Evolutionary conservation across 2,797 vertebrate species (phyloP).

Genomic region (Artibeus lituratus): DNA sequence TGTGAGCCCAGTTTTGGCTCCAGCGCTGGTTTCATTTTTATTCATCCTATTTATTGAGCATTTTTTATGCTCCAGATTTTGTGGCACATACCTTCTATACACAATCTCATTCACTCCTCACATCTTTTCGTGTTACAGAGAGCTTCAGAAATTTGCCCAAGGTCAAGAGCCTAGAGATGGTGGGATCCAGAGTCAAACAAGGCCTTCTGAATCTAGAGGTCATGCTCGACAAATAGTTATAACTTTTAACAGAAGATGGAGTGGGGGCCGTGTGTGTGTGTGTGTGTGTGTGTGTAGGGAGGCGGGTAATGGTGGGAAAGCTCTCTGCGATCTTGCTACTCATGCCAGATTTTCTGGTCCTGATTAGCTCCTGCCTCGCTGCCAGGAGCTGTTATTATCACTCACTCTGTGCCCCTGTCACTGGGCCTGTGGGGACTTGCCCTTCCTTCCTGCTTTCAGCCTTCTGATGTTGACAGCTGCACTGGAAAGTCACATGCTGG

Average conservation of each 20-base stretch:
- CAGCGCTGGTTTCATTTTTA: not conserved
- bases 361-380: conserved; percentile 18
- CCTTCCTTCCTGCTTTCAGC: conserved; percentile 51
- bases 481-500: conserved; percentile 30
- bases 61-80: not conserved
- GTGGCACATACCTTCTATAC: not conserved
- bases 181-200: not conserved
- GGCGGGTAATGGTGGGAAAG: not conserved
- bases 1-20: not conserved
- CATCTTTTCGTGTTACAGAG: rapidly evolving
- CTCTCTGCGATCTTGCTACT: not conserved
- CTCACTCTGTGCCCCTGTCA: conserved; percentile 23
- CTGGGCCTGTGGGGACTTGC: conserved; percentile 62
- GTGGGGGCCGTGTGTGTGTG: rapidly evolving
- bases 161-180: not conserved
- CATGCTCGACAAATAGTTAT: not conserved
- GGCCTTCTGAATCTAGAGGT: not conserved
- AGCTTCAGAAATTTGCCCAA: not conserved
- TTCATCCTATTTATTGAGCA: not conserved
- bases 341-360: conserved; percentile 9
- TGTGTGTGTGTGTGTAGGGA: not conserved
- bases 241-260: not conserved
- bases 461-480: conserved; percentile 42
- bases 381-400: conserved; percentile 23
- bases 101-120: not conserved